Conservation (phyloP, 2,113 vertebrate species). For the Phrynosoma platyrhinos region DNA sequence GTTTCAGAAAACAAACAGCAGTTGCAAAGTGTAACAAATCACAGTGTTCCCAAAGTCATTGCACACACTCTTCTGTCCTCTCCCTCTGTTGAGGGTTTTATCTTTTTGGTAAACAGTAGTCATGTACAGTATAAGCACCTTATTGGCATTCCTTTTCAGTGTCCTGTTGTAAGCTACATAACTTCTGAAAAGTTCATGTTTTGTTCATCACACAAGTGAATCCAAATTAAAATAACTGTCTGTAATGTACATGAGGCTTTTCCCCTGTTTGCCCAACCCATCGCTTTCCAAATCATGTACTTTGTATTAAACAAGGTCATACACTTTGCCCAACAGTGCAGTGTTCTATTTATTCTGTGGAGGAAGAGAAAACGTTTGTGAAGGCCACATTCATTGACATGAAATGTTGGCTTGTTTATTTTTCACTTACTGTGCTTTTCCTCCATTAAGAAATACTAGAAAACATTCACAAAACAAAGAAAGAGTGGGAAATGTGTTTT, state of each 20-base stretch:
- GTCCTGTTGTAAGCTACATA: slow-evolving; percentile 68
- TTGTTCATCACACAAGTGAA: slow-evolving; percentile 43
- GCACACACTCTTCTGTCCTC: slow-evolving; percentile 36
- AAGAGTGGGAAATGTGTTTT: neutral
- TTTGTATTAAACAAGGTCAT: slow-evolving; percentile 42
- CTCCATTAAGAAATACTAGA: neutral
- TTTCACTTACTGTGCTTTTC: neutral
- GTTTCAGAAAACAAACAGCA: slow-evolving; percentile 21
- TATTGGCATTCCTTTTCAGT: slow-evolving; percentile 47
- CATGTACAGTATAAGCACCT: slow-evolving; percentile 76
- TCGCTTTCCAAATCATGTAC: neutral
- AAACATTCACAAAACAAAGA: neutral
- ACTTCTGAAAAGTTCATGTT: slow-evolving; percentile 64
- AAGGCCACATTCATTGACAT: neutral
- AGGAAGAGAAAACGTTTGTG: neutral
- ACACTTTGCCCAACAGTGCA: neutral
- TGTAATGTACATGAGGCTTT: slow-evolving; percentile 21
- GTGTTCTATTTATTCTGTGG: neutral
- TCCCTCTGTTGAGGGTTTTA: neutral
- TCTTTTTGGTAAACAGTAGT: slow-evolving; percentile 45
- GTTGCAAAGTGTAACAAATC: slow-evolving; percentile 49
- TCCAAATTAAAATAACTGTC: slow-evolving; percentile 24
- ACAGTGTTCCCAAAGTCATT: slow-evolving; percentile 41
- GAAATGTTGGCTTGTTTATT: slow-evolving; percentile 13
- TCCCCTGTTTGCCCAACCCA: neutral